Evolutionary conservation across 1,140 invertebrate genomes (phyloP), one percentile per base, ranked within the genome.

Genomic region (Anoplolepis gracilipes): DNA sequence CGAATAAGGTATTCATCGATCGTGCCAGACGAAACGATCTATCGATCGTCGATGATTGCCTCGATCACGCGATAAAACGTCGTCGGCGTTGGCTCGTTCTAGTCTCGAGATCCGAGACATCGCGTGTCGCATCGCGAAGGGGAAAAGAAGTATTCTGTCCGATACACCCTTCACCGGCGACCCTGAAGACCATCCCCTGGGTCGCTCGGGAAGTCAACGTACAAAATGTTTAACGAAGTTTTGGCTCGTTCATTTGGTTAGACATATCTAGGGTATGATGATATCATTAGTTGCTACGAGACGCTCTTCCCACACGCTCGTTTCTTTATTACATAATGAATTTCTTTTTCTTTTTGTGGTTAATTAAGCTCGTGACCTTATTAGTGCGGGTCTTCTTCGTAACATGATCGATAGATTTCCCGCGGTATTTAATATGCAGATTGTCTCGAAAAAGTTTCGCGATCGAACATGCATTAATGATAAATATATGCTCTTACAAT

Each of bases 351-450:
- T 69, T 33, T 25, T 84, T 84, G 90, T 90, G 84, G 81, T 91
- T 89, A 77, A 33, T 87, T 88, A 91, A 91, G 90, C 90, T 91
- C 90, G 88, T 88, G 85, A 90, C 88, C 88, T 70, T 59, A 55
- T 61, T 49, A 75, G 57, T 28, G 75, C 78, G 69, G 46, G 49
- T 85, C 55, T 79, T 85, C 19, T 6, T 81, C 28, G 55, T 62
- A 75, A 49, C 69, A 85, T 76, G 82, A 76, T 88, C n/a, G n/a
- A n/a, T 75, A 75, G 81, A 84, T 77, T 19, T 64, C 19, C 11
- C 49, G 53, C 75, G 81, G 75, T 75, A 62, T 87, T 87, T 57
- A 62, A 28, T 61, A 73, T 84, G 64, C 62, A 42, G 30, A 33
- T n/a, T 39, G 77, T 19, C 64, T 79, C 62, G n/a, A n/a, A 69